Base-by-base conservation (phyloP, 1,140 invertebrate species). In the Procambarus virginalis region DNA sequence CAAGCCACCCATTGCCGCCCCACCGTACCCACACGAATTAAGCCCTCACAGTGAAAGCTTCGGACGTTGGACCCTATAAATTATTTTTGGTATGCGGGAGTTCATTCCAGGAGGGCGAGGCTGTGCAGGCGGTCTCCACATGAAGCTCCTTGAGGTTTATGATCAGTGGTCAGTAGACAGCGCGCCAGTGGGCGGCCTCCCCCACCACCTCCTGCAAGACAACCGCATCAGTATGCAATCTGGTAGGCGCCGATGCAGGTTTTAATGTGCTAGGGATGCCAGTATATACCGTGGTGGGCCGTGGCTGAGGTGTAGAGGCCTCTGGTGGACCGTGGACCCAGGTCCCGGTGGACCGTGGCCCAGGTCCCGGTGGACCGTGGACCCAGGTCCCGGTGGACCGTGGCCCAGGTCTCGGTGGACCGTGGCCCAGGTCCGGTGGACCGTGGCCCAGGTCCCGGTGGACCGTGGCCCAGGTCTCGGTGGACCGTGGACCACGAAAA, bases 1-100 rank as follows among this genome's bases (percentile, higher is more conserved):
- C 70, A 89, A 82, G 79, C 86, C 86, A 83, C 86, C 70, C 73
- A 89, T 75, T 83, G 70, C 86, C 70, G 64, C 80, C 86, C 79
- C 86, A 46, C 22, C 80, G 79, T 77, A 77, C 86, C 86, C 86
- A 70, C 86, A 83, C 70, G 86, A 89, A 89, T 82, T 83, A 82
- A 73, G 73, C 80, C 70, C 79, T 89, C 86, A 73, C 64, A 89
- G 86, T 83, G 86, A 89, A 89, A 89, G 86, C 86, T 89, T 75
- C 51, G 22, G 80, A 55, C 68, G 73, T 46, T 51, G 48, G 46
- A 46, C 17, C 77, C 58, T 76, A 22, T 48, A 76, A 83, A 76
- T 76, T 88, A 82, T 80, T 82, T 75, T 83, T 51, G 10, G 80
- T 83, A 83, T 83, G 79, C 51, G 34, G 22, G 79, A 73, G 70